These are phyloP conservation scores for Ageneiosus marmoratus DNA, from an alignment of 2,113 vertebrate genomes.

Conservation along the genomic window DNA sequence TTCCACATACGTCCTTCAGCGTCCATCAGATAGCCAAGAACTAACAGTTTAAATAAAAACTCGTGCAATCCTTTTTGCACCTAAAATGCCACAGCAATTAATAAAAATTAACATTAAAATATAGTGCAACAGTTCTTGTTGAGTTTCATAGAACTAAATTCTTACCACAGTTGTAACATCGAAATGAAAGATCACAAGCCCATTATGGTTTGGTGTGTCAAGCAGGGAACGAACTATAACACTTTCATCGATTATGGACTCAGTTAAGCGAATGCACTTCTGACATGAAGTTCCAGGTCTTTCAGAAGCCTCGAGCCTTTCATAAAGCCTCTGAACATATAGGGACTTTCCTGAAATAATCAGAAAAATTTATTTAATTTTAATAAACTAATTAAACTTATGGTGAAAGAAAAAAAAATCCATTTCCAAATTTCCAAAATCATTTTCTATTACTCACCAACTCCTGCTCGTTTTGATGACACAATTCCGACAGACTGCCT, in stretches of 20 bases:
- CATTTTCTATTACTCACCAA: slow-evolving; percentile 76
- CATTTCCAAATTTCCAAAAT: slow-evolving; percentile 24
- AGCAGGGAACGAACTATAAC: slow-evolving; percentile 78
- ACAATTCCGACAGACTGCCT: slow-evolving; percentile 82
- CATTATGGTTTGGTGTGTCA: slow-evolving; percentile 60
- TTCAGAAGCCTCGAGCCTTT: slow-evolving; percentile 64
- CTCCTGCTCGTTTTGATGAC: slow-evolving; percentile 84
- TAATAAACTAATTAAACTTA: slow-evolving; percentile 10
- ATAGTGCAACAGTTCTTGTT: slow-evolving; percentile 7
- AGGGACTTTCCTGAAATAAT: slow-evolving; percentile 85
- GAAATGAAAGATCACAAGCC: slow-evolving; percentile 84
- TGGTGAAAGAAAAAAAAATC: not conserved
- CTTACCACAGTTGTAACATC: slow-evolving; percentile 91
- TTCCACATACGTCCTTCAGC: slow-evolving; percentile 86
- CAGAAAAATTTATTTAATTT: slow-evolving; percentile 55
- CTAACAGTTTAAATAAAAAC: slow-evolving; percentile 90
- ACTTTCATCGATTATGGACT: slow-evolving; percentile 81
- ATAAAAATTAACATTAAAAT: slow-evolving; percentile 30
- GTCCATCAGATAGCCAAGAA: slow-evolving; percentile 85
- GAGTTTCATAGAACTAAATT: not conserved
- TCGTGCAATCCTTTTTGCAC: slow-evolving; percentile 83
- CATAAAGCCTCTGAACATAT: slow-evolving; percentile 81
- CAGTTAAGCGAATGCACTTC: slow-evolving; percentile 83
- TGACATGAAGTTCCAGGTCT: slow-evolving; percentile 53
- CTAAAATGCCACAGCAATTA: slow-evolving; percentile 60